Conservation (phyloP, 2,888 invertebrate genomes). For the Venustoraphidia nigricollis region DNA sequence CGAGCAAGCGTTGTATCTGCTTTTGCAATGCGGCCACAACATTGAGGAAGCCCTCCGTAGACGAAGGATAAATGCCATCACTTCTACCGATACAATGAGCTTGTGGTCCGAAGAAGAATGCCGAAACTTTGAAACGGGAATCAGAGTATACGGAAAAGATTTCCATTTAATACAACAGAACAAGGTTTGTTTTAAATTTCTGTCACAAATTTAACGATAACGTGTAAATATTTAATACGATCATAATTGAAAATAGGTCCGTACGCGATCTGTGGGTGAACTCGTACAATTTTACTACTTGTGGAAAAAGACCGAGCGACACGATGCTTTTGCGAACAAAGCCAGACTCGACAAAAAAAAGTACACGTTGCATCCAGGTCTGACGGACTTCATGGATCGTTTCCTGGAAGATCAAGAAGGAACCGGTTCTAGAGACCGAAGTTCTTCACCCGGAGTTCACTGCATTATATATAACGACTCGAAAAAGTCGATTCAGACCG, state of each 20-base stretch:
- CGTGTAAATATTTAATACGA: neutral
- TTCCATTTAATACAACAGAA: conserved; percentile 88
- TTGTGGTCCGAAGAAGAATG: conserved; percentile 97
- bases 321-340: conserved; percentile 83
- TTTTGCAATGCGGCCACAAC: conserved; percentile 90
- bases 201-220: neutral
- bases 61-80: conserved; percentile 47
- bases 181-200: conserved; percentile 42
- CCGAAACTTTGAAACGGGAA: conserved; percentile 88
- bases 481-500: too few relatives aligned
- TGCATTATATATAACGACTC: conserved; percentile 11
- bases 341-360: conserved; percentile 83
- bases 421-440: conserved; percentile 38
- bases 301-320: conserved; percentile 98
- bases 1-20: conserved; percentile 76
- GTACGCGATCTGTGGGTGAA: conserved; percentile 89
- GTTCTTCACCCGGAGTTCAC: conserved; percentile 55
- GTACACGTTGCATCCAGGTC: conserved; percentile 79
- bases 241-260: conserved; percentile 36
- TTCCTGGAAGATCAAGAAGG: conserved; percentile 75
- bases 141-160: conserved; percentile 88
- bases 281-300: conserved; percentile 91
- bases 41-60: conserved; percentile 83
- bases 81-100: conserved; percentile 58
- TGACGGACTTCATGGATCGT: conserved; percentile 88